Evolutionary conservation across 2,797 vertebrate species (phyloP), one percentile per base, ranked within the genome.

Genomic region (Valencia hispanica): DNA sequence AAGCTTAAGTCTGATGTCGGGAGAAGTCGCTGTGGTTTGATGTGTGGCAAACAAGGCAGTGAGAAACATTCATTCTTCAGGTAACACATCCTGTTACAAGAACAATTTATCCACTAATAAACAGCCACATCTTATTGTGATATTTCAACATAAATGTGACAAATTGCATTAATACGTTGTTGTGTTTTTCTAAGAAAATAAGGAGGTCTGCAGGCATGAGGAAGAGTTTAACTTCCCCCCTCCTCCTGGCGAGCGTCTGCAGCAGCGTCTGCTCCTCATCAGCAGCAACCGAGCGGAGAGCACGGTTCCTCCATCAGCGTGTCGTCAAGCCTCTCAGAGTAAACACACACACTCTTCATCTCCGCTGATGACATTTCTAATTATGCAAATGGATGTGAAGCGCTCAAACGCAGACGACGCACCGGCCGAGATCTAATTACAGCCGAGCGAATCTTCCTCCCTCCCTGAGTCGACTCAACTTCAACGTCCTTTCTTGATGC

Each of bases 261-360:
- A 48, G 27, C 1, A 50, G 53, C 9, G 36, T 65, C 68, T 70
- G 75, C 11, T 68, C 20, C 2, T 75, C 25, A 74, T 81, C 80
- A 68, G 4, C 43, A 12, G 47, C 70, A 82, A 74, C 0, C 79
- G 74, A 80, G 81, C 86, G 22, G 45, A 82, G 70, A 74, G 74
- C 70, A 3, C 18, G 34, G 17, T 76, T 75, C 79, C 50, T 30
- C 66, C 10, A 50, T 55, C 81, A 11, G 61, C 57, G 39, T 43
- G 48, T 47, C 80, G 12, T 15, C 10, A 1, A 20, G 30, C 4
- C 47, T 17, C 47, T 18, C 47, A 48, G 47, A 48, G 47, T 61
- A 39, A 48, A 86, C 84, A 90, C 84, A 87, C 77, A 51, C 84
- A 2, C 87, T n/a, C n/a, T 87, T 72, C 83, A 75, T 90, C 88